These are phyloP conservation scores for Eretmochelys imbricata DNA, from an alignment of 2,113 vertebrate genomes.

Conservation along the genomic window DNA sequence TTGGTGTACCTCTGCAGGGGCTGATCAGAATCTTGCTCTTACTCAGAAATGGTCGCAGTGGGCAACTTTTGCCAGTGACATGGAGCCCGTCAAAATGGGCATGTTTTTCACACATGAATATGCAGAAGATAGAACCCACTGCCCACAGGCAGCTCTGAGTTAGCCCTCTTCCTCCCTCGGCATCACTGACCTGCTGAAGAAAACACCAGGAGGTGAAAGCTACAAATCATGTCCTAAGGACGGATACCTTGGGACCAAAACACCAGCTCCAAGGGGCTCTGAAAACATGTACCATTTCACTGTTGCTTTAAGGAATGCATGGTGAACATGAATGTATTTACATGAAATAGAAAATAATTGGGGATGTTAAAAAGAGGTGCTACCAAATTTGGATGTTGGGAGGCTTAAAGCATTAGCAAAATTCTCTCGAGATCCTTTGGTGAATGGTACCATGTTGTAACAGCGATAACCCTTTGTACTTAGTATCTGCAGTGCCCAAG, in stretches of 20 bases:
- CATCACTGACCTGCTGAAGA: not conserved
- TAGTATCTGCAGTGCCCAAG: not conserved
- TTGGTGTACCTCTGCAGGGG: not conserved
- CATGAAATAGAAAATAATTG: not conserved
- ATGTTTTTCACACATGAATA: not conserved
- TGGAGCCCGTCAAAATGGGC: not conserved
- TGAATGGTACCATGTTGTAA: not conserved
- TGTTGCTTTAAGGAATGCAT: accelerated
- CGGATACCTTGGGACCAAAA: not conserved
- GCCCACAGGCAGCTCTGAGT: not conserved
- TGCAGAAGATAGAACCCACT: not conserved
- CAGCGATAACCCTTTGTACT: not conserved
- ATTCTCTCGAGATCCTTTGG: not conserved
- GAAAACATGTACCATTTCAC: not conserved
- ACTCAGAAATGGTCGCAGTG: not conserved
- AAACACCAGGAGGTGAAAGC: not conserved
- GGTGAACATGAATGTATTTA: not conserved
- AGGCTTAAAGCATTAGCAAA: not conserved
- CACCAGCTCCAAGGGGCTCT: not conserved
- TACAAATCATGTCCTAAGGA: not conserved
- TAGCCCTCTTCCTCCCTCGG: not conserved
- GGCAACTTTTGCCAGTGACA: not conserved
- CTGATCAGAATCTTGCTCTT: not conserved
- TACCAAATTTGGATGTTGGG: not conserved
- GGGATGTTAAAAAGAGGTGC: not conserved